Conservation (phyloP, 2,888 invertebrate genomes). For the Galeruca laticollis region DNA sequence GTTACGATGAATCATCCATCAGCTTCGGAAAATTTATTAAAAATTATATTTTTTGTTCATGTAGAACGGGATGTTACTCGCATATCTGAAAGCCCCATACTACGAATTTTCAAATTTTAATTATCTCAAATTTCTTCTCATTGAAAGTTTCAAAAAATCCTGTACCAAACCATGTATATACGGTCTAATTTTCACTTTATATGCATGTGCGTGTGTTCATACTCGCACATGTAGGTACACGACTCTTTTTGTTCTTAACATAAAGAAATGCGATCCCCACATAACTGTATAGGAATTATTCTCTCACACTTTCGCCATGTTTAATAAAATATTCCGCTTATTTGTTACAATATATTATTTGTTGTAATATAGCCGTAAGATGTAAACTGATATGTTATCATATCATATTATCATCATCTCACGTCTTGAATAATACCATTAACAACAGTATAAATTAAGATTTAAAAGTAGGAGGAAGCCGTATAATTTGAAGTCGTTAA, state of each 20-base stretch:
- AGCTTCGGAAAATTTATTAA: no score
- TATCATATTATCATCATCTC: conserved; percentile 9
- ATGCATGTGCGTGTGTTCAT: not conserved
- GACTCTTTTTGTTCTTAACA: conserved; percentile 6
- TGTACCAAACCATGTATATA: not conserved
- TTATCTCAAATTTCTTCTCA: no score
- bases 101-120: no score
- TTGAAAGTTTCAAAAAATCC: no score
- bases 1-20: no score
- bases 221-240: conserved; percentile 1
- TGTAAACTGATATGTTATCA: conserved; percentile 10
- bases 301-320: conserved; percentile 45
- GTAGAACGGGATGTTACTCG: no score
- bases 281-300: conserved; percentile 29
- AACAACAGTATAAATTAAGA: conserved; percentile 5
- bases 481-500: not conserved
- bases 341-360: conserved; percentile 8
- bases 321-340: conserved; percentile 8
- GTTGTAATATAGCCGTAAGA: conserved; percentile 13
- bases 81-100: no score
- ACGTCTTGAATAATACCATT: conserved; percentile 13
- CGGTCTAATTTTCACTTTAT: not conserved
- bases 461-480: not conserved
- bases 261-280: conserved; percentile 33
- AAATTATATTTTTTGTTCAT: no score